Conservation (phyloP, 1,140 invertebrate genomes). For the Amyelois transitella region DNA sequence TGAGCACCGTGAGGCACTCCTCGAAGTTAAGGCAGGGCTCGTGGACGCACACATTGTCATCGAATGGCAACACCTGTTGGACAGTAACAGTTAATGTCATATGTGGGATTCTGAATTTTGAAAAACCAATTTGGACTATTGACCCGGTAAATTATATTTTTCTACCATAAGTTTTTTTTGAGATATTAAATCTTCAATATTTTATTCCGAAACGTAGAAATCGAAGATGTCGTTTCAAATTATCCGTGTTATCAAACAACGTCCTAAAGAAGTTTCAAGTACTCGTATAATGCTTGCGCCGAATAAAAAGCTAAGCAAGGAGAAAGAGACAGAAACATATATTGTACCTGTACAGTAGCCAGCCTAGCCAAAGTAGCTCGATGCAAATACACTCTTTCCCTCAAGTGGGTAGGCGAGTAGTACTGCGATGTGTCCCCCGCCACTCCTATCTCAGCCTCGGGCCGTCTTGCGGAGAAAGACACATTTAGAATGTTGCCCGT, state of each 20-base stretch:
- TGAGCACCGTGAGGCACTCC: conserved; percentile 92
- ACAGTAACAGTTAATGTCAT: neutral
- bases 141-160: too few relatives aligned
- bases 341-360: conserved; percentile 86
- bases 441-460: conserved; percentile 80
- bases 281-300: too few relatives aligned
- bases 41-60: conserved; percentile 96
- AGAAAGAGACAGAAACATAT: neutral
- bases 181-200: too few relatives aligned
- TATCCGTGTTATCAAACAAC: too few relatives aligned
- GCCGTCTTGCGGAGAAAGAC: conserved; percentile 91
- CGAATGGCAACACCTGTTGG: conserved; percentile 90
- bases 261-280: too few relatives aligned
- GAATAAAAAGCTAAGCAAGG: too few relatives aligned
- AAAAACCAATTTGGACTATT: neutral
- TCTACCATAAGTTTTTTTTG: too few relatives aligned
- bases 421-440: conserved; percentile 78
- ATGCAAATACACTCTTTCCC: conserved; percentile 95
- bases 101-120: too few relatives aligned
- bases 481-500: conserved; percentile 92
- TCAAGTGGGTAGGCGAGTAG: conserved; percentile 90
- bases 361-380: conserved; percentile 88
- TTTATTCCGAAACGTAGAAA: too few relatives aligned
- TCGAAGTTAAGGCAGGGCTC: conserved; percentile 98
- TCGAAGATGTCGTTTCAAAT: too few relatives aligned